Conservation (phyloP, 53 echinoderm and acorn worm species). For the Patiria pectinifera region DNA sequence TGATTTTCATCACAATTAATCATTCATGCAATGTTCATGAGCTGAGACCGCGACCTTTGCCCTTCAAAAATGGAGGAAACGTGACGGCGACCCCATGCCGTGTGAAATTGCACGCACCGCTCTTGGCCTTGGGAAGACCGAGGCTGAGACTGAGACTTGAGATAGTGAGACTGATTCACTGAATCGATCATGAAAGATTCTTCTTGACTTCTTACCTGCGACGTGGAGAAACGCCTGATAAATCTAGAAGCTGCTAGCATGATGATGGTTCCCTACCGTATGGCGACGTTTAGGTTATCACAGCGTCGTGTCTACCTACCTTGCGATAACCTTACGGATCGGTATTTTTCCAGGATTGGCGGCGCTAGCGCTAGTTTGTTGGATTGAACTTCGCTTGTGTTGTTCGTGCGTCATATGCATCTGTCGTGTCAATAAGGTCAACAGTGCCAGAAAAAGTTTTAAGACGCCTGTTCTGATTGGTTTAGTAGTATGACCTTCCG, state of each 20-base stretch:
- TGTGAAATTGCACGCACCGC: background rate
- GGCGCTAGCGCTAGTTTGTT: background rate
- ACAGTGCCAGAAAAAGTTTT: background rate
- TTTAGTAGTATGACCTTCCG: background rate
- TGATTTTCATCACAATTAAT: background rate
- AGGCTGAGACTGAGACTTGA: too few relatives aligned
- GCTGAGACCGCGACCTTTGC: background rate
- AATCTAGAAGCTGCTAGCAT: slow-evolving; percentile 68
- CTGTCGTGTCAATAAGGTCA: background rate
- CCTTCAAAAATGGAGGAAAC: background rate
- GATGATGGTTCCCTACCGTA: background rate
- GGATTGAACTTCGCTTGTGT: background rate
- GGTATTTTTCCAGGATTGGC: background rate
- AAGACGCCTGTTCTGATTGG: background rate
- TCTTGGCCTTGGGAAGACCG: background rate
- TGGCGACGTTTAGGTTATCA: background rate
- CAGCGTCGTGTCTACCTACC: background rate
- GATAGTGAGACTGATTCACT: background rate
- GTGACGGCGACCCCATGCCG: background rate
- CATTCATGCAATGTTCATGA: background rate
- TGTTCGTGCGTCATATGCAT: background rate
- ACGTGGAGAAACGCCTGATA: slow-evolving; percentile 70
- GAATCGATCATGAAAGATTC: too few relatives aligned
- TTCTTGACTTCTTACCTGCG: slow-evolving; percentile 50
- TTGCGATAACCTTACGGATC: background rate